Percentiles rank a stretch among this genome's conserved stretches.
Conservation (phyloP, 2,888 invertebrate species). For the Agonopterix arenella region DNA sequence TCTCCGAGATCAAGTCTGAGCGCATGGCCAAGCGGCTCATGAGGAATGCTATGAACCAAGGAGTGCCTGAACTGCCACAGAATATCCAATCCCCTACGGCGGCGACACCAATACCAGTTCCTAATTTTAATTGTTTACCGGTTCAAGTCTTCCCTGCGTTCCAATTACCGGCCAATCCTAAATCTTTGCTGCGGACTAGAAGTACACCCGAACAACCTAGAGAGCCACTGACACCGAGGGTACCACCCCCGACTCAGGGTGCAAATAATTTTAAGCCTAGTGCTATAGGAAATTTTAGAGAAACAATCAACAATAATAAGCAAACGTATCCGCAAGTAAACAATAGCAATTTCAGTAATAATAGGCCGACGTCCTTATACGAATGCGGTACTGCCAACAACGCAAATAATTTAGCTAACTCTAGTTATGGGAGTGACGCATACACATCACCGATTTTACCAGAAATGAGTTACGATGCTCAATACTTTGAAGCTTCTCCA, state of each 20-base stretch:
- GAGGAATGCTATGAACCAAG: conserved; percentile 79
- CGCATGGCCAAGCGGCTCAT: conserved; percentile 88
- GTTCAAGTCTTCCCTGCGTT: conserved; percentile 78
- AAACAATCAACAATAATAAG: conserved; percentile 31
- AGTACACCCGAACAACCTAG: conserved; percentile 48
- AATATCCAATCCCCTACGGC: conserved; percentile 68
- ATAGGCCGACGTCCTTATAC: conserved; percentile 36
- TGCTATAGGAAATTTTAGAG: conserved; percentile 21
- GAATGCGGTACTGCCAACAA: conserved; percentile 26
- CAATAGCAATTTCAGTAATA: conserved; percentile 26
- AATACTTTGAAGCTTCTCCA: conserved; percentile 33
- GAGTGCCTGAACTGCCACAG: conserved; percentile 80
- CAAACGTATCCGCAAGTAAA: conserved; percentile 29
- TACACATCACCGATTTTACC: conserved; percentile 28
- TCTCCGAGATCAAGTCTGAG: conserved; percentile 93
- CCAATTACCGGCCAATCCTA: conserved; percentile 84
- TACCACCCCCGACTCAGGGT: conserved; percentile 19
- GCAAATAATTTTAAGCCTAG: conserved; percentile 24
- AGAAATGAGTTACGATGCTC: conserved; percentile 47
- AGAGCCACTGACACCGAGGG: conserved; percentile 28
- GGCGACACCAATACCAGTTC: conserved; percentile 55
- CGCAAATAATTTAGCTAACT: conserved; percentile 20
- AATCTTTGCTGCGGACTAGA: conserved; percentile 58
- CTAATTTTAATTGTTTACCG: conserved; percentile 66
- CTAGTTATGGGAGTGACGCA: conserved; percentile 34